Conservation (phyloP, 2,888 invertebrate species). For the Ceratothoa steindachneri region DNA sequence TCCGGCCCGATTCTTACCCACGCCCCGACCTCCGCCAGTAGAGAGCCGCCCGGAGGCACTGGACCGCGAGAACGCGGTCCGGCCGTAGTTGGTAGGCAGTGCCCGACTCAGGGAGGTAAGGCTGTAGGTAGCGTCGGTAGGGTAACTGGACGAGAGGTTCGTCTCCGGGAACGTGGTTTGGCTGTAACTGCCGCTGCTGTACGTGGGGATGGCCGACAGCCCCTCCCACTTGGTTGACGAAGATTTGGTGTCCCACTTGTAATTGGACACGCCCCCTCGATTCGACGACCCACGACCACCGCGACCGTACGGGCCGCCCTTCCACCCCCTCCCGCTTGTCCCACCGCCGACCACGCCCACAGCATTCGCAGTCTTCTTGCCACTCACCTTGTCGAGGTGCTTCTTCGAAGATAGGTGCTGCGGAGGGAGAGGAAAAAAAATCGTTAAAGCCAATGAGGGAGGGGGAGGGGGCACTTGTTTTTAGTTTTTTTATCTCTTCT, state of each 20-base stretch:
- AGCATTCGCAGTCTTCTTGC: not conserved
- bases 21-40: not conserved
- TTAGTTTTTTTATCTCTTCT: no score
- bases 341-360: not conserved
- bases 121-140: not conserved
- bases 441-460: not conserved
- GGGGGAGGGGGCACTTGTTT: not conserved
- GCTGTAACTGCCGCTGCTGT: not conserved
- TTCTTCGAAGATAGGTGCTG: slow-evolving; percentile 11
- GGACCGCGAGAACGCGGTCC: not conserved
- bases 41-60: no score
- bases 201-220: not conserved
- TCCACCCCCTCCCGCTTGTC: not conserved
- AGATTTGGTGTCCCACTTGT: not conserved
- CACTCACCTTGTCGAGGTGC: slow-evolving; percentile 1
- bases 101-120: not conserved
- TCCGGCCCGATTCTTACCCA: not conserved
- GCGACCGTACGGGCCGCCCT: not conserved
- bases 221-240: no score
- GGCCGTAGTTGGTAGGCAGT: not conserved
- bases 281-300: not conserved
- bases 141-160: not conserved
- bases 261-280: not conserved
- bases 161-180: not conserved
- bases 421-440: not conserved